Base-by-base conservation (phyloP, 2,113 vertebrate genomes). In the Herpailurus yagouaroundi region DNA sequence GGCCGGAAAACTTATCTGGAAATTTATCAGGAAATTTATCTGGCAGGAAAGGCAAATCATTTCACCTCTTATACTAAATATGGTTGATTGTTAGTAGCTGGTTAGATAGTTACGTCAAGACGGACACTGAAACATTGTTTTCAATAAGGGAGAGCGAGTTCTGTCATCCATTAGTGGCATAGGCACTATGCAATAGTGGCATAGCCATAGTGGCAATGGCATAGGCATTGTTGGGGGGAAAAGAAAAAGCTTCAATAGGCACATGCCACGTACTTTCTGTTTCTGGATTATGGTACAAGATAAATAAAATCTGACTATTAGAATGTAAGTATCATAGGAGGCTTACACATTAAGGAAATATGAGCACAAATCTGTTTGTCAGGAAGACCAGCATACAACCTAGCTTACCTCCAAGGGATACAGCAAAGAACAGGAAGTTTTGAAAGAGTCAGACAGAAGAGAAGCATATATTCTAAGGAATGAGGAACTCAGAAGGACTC, bases 31-130 rank as follows among this genome's bases (percentile, higher is more conserved):
- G 45, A 45, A 45, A 45, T 45, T 45, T 45, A 9, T 45, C 45
- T 45, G 63, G 18, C n/a, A 63, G 23, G 33, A 81, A 60, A 92
- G 18, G 21, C 81, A 94, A 97, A 33, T 52, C 23, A 55, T 52
- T 92, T 96, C 55, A 68, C 21, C 57, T 82, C 81, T 92, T 92
- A 73, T 66, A 86, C 31, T 41, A 92, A 95, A 90, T 77, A 52
- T 10, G 48, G 19, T 91, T 93, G 45, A 71, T 57, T 74, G 18
- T 93, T 93, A 80, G 48, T 50, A 45, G 36, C 38, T 25, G 38
- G 81, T 80, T 84, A 57, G 60, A 45, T 66, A 23, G 2, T 15
- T 92, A 11, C 73, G 13, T 92, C 87, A 91, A 45, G 74, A 93
- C 69, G 13, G 25, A 60, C 33, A 57, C 21, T 93, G 38, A 89